These are phyloP conservation scores for Pelecanus crispus DNA, from an alignment of 2,113 vertebrate species.

Conservation along the genomic window DNA sequence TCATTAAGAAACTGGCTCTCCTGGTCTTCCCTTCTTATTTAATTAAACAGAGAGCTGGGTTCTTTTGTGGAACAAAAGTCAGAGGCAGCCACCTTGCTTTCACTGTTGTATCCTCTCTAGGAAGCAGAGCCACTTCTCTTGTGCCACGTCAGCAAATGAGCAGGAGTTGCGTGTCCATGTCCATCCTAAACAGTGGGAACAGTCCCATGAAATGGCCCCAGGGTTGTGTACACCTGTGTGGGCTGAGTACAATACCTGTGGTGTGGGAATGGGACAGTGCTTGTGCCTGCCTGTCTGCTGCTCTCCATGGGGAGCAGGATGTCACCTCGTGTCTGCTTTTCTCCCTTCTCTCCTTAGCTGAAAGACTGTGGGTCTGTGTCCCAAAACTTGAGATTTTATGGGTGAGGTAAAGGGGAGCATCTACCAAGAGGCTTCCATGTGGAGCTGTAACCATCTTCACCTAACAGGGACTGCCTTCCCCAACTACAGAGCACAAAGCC, in stretches of 20 bases:
- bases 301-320: rapidly evolving
- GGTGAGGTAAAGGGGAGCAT: not conserved
- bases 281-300: not conserved
- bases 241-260: not conserved
- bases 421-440: not conserved
- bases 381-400: not conserved
- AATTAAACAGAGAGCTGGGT: not conserved
- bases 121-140: not conserved
- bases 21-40: not conserved
- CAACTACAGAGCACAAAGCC: not conserved
- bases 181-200: not conserved
- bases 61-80: not conserved
- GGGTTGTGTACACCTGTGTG: rapidly evolving
- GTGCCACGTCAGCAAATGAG: not conserved
- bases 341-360: not conserved
- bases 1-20: constrained; percentile 19
- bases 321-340: not conserved
- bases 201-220: rapidly evolving
- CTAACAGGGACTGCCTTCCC: not conserved
- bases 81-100: not conserved
- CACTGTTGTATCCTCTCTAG: not conserved
- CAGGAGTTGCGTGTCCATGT: rapidly evolving
- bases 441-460: not conserved
- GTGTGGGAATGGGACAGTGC: not conserved
- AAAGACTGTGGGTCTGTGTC: not conserved